Conservation (phyloP, 2,797 vertebrate genomes). For the Lepilemur septentrionalis region DNA sequence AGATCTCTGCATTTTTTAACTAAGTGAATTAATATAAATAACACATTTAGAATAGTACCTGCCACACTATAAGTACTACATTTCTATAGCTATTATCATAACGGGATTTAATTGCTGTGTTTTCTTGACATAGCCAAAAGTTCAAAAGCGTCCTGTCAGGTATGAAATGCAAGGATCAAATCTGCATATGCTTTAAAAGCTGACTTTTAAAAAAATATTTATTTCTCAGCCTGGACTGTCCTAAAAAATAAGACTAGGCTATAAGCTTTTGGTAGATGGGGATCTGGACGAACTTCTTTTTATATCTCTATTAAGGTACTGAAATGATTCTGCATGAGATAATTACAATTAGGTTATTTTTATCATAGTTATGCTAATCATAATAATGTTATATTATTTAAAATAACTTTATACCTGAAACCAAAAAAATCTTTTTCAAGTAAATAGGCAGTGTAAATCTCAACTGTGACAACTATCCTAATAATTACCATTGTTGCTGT, state of each 20-base stretch:
- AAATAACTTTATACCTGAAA: neutral
- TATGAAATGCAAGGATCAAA: neutral
- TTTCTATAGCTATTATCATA: conserved; percentile 28
- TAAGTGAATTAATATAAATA: conserved; percentile 35
- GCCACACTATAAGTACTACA: neutral
- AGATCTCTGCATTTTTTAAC: conserved; percentile 37
- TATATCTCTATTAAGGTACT: neutral
- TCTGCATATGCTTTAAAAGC: conserved; percentile 7
- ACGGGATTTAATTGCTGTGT: conserved; percentile 10
- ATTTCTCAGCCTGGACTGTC: neutral
- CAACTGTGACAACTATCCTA: neutral
- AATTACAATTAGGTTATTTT: conserved; percentile 16
- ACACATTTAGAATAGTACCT: conserved; percentile 18
- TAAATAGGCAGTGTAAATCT: neutral
- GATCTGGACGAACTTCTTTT: neutral
- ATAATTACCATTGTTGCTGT: neutral
- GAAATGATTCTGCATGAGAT: conserved; percentile 21
- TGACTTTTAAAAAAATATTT: neutral
- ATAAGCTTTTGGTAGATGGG: neutral
- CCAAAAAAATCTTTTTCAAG: neutral
- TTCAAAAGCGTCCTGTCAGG: neutral
- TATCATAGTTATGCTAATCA: neutral
- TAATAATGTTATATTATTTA: neutral
- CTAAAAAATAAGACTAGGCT: neutral
- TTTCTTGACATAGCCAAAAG: conserved; percentile 30